Conservation (phyloP, 2,113 vertebrate genomes). For the Varanus salvator region DNA sequence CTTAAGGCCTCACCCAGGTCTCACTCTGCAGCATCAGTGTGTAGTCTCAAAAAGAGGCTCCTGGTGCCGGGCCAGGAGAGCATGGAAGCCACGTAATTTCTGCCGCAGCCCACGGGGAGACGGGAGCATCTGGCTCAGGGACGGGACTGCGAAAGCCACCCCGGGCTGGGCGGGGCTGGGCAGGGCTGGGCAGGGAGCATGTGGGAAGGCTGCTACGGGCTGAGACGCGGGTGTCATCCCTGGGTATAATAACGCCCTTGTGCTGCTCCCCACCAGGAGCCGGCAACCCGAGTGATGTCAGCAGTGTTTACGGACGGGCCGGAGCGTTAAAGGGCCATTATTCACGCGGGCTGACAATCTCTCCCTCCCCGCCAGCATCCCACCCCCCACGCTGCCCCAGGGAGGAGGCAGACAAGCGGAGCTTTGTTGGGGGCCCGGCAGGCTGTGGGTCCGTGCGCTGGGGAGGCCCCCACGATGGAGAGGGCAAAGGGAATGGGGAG, state of each 20-base stretch:
- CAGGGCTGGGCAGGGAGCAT: too few species aligned
- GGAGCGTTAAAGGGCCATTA: neutral
- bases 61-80: too few species aligned
- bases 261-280: neutral
- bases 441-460: neutral
- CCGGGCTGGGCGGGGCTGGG: too few species aligned
- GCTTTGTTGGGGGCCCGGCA: conserved; percentile 57
- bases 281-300: neutral
- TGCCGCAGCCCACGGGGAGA: neutral
- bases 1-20: too few species aligned
- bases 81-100: too few species aligned
- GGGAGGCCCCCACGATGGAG: too few species aligned
- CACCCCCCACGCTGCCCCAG: neutral
- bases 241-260: neutral
- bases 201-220: neutral
- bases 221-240: neutral
- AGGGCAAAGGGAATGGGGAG: neutral
- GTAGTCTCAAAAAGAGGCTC: too few species aligned
- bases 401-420: neutral
- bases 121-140: neutral
- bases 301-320: neutral
- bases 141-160: too few species aligned
- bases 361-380: neutral
- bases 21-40: too few species aligned
- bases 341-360: neutral